Percentiles rank a stretch among this genome's conserved stretches.
phyloP scores from a whole-genome alignment of 2,888 invertebrate genomes.

The Ceramica pisi region DNA sequence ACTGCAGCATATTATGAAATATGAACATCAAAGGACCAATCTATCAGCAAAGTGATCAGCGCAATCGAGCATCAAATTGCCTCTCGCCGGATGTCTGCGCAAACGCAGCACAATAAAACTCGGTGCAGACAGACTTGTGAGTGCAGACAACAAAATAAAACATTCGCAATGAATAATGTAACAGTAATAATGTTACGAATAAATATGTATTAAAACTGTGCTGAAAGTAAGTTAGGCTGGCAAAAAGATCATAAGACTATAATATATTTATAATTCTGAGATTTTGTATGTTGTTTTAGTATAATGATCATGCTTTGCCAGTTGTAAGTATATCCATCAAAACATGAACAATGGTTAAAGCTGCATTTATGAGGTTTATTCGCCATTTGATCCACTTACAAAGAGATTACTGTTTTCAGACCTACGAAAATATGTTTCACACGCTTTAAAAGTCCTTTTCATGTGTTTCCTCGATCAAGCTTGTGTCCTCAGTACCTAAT shows the following conservation, averaged over 20 bases:
- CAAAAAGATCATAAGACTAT: neutral
- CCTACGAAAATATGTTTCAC: neutral
- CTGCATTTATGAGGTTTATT: neutral
- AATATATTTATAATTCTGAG: neutral
- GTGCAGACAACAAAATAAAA: slow-evolving; percentile 57
- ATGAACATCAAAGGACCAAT: slow-evolving; percentile 75
- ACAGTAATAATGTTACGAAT: slow-evolving; percentile 40
- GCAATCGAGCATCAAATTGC: slow-evolving; percentile 82
- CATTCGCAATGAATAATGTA: slow-evolving; percentile 57
- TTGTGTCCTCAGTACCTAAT: slow-evolving; percentile 22
- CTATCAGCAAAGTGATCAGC: slow-evolving; percentile 72
- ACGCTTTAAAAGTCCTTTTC: neutral
- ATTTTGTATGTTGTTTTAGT: neutral
- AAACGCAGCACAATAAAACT: slow-evolving; percentile 56
- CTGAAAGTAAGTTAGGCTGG: slow-evolving; percentile 19
- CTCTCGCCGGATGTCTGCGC: slow-evolving; percentile 80
- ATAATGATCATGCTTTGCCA: neutral
- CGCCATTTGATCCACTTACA: neutral
- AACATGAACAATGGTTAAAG: too few relatives aligned
- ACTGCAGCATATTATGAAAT: slow-evolving; percentile 49
- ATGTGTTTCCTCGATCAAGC: neutral
- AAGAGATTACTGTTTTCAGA: neutral
- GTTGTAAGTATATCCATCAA: too few relatives aligned
- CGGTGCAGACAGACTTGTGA: slow-evolving; percentile 23
- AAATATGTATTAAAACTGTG: slow-evolving; percentile 39